These are phyloP conservation scores for Endomychus coccineus DNA, from an alignment of 2,888 invertebrate species.

Conservation along the genomic window DNA sequence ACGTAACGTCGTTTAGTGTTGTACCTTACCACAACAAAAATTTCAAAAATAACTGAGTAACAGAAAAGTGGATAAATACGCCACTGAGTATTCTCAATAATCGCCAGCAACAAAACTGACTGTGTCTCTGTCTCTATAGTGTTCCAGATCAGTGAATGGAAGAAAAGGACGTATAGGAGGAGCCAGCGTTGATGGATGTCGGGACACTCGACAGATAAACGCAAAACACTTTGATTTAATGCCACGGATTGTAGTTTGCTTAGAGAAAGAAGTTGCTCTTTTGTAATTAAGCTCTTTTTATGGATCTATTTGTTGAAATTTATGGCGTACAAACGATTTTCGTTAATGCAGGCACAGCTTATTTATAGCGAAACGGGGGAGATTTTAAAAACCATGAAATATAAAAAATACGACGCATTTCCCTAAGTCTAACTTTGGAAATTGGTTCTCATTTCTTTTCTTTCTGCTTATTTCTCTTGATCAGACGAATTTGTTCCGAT, in stretches of 20 bases:
- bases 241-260: constrained; percentile 42
- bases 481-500: too few relatives aligned
- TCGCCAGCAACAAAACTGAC: too few relatives aligned
- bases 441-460: too few relatives aligned
- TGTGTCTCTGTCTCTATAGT: too few relatives aligned
- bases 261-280: constrained; percentile 42
- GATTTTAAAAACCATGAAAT: constrained; percentile 14
- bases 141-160: background rate
- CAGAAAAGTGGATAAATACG: too few relatives aligned
- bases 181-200: constrained; percentile 42
- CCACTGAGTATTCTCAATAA: too few relatives aligned
- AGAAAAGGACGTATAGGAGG: constrained; percentile 33
- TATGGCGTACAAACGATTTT: constrained; percentile 24
- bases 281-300: constrained; percentile 42
- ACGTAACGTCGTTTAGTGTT: too few relatives aligned
- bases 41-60: too few relatives aligned
- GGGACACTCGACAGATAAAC: constrained; percentile 45
- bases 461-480: too few relatives aligned
- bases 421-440: too few relatives aligned
- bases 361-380: constrained; percentile 14
- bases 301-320: constrained; percentile 33
- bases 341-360: constrained; percentile 14
- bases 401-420: constrained; percentile 15
- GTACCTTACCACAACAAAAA: too few relatives aligned
- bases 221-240: constrained; percentile 47